phyloP scores from a whole-genome alignment of 1,140 invertebrate genomes.

The Dreissena rostriformis region DNA sequence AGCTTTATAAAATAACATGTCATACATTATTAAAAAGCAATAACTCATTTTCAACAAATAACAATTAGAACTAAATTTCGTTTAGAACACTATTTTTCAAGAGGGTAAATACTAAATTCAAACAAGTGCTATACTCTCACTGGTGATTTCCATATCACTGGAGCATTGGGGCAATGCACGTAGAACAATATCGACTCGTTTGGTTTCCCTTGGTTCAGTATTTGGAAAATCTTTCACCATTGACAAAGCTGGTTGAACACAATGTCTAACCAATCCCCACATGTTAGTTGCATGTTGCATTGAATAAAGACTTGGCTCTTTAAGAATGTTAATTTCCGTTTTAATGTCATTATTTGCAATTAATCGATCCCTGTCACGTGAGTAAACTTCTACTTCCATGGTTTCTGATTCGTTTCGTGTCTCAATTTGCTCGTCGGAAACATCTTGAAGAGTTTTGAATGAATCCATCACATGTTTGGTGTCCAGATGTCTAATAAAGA shows the following conservation, averaged over 20 bases:
- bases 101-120: not conserved
- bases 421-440: no score
- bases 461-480: no score
- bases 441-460: no score
- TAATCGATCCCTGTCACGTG: no score
- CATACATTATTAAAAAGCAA: no score
- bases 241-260: conserved; percentile 21
- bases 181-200: not conserved
- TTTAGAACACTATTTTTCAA: not conserved
- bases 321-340: no score
- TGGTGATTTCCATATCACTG: not conserved
- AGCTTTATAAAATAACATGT: no score
- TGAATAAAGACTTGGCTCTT: no score
- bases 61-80: not conserved
- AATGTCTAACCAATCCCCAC: conserved; percentile 4
- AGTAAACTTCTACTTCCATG: no score
- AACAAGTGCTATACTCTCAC: not conserved
- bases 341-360: no score
- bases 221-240: conserved; percentile 7
- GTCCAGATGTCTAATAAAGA: no score
- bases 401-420: no score
- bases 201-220: not conserved
- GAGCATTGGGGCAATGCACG: not conserved
- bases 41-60: not conserved
- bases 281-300: not conserved